Conservation (phyloP, 35 echinoderm and acorn worm species). For the Patiria miniata region DNA sequence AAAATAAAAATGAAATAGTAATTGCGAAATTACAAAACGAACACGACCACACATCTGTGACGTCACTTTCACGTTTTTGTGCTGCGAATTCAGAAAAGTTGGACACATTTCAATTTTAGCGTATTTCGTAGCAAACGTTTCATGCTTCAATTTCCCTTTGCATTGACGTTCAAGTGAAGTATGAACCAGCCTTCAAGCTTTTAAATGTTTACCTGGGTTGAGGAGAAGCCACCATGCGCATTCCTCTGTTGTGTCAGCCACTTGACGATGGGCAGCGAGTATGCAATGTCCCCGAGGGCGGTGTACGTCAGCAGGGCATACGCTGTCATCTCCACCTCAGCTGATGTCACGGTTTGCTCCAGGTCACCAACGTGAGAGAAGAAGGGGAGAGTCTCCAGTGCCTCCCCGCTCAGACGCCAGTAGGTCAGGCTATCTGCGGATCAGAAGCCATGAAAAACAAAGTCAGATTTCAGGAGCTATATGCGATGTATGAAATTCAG, state of each 20-base stretch:
- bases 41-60: too few relatives aligned
- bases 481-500: too few relatives aligned
- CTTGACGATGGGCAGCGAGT: constrained; percentile 92
- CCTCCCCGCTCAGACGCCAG: constrained; percentile 84
- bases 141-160: too few relatives aligned
- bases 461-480: too few relatives aligned
- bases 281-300: constrained; percentile 85
- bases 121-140: too few relatives aligned
- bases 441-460: not conserved
- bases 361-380: constrained; percentile 59
- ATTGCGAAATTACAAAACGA: too few relatives aligned
- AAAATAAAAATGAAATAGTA: too few relatives aligned
- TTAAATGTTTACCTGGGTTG: constrained; percentile 95
- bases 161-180: too few relatives aligned
- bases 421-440: constrained; percentile 81
- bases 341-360: constrained; percentile 85
- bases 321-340: constrained; percentile 97
- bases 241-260: constrained; percentile 97
- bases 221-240: constrained; percentile 89
- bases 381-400: constrained; percentile 77
- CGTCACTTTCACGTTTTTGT: too few relatives aligned
- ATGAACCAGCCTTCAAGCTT: too few relatives aligned
- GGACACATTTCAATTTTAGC: too few relatives aligned
- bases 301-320: constrained; percentile 91
- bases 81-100: too few relatives aligned